Evolutionary conservation across 2,888 invertebrate genomes (phyloP).

Genomic region (Copidosoma aretas): DNA sequence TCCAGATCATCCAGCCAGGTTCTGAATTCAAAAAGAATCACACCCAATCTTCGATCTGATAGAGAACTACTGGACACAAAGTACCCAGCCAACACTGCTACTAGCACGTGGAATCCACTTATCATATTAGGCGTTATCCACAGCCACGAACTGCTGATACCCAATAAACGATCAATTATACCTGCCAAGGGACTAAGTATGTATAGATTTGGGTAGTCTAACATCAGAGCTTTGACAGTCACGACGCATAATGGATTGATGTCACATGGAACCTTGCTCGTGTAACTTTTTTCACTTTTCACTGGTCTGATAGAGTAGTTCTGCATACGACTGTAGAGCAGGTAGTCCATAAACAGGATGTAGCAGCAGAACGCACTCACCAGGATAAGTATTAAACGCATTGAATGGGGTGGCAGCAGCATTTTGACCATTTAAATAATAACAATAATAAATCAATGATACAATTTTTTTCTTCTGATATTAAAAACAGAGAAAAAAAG

Average conservation of each 20-base stretch:
- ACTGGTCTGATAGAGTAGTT: conserved; percentile 71
- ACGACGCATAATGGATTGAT: conserved; percentile 80
- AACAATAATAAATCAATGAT: too few species aligned
- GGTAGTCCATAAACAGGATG: conserved; percentile 77
- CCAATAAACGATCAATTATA: conserved; percentile 72
- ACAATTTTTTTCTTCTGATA: too few species aligned
- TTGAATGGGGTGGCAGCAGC: conserved; percentile 24
- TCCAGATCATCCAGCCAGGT: conserved; percentile 87
- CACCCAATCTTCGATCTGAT: conserved; percentile 74
- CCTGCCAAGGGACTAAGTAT: conserved; percentile 81
- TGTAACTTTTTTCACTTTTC: conserved; percentile 55
- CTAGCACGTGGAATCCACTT: conserved; percentile 78
- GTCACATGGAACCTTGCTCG: conserved; percentile 70
- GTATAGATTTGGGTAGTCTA: conserved; percentile 86
- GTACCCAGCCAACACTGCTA: conserved; percentile 78
- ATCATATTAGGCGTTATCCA: conserved; percentile 84
- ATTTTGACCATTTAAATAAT: conserved; percentile 7
- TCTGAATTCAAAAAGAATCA: conserved; percentile 79
- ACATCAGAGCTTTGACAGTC: conserved; percentile 81
- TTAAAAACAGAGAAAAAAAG: too few species aligned
- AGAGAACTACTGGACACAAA: conserved; percentile 77
- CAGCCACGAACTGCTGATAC: conserved; percentile 67
- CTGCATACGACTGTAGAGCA: conserved; percentile 74
- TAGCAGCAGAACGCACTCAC: conserved; percentile 65
- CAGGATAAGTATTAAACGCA: conserved; percentile 65